Evolutionary conservation across 2,797 vertebrate species (phyloP).

Genomic region (Catamblyrhynchus diadema): DNA sequence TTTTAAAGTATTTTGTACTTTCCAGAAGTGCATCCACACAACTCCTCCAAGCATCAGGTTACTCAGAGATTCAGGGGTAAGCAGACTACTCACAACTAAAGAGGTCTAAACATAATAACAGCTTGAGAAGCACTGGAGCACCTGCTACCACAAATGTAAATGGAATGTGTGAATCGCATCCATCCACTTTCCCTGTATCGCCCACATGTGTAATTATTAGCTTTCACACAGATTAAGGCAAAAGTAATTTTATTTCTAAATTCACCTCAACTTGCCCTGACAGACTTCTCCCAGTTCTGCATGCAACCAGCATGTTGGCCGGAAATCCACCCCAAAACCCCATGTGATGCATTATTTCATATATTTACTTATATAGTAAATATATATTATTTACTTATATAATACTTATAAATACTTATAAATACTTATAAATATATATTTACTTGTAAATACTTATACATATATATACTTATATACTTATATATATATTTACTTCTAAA

Average conservation of each 20-base stretch:
- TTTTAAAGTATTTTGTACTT: background rate
- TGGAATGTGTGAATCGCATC: background rate
- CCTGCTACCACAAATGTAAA: background rate
- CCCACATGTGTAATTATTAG: background rate
- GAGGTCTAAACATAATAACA: background rate
- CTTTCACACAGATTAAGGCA: background rate
- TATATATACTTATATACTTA: too few relatives aligned
- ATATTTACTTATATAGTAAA: too few relatives aligned
- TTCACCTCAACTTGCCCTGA: background rate
- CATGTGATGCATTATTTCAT: background rate
- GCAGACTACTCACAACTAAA: background rate
- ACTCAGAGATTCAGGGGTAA: background rate
- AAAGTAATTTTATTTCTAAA: constrained; percentile 3
- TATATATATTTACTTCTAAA: background rate
- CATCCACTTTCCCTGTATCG: background rate
- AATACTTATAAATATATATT: too few relatives aligned
- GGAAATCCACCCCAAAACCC: background rate
- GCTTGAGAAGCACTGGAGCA: background rate
- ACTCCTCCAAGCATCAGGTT: background rate
- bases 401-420: too few relatives aligned
- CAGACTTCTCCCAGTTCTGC: background rate
- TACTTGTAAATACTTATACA: too few relatives aligned
- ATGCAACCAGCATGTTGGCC: background rate
- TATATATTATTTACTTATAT: too few relatives aligned
- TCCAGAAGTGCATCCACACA: background rate